Evolutionary conservation across 2,113 vertebrate species (phyloP).

Genomic region (Hiodon tergisus): DNA sequence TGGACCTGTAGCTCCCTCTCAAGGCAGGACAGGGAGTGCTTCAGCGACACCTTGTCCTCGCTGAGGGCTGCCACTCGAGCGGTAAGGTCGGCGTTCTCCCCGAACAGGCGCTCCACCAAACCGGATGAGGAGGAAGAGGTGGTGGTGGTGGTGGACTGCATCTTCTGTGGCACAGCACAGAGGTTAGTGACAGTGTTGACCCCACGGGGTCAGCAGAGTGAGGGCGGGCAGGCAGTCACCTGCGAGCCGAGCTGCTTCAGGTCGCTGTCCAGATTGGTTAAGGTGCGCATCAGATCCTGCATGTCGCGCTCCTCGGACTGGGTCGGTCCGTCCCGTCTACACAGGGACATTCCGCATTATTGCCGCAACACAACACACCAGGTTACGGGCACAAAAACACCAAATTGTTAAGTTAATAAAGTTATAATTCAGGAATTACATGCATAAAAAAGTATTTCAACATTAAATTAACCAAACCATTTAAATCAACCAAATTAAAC

Average conservation of each 20-base stretch:
- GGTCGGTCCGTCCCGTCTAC: conserved; percentile 8
- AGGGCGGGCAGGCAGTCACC: conserved; percentile 12
- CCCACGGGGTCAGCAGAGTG: not conserved
- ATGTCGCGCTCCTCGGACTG: conserved; percentile 21
- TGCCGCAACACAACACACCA: not conserved
- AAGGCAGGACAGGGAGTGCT: conserved; percentile 51
- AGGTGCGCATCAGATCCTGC: conserved; percentile 14
- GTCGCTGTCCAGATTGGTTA: conserved; percentile 27
- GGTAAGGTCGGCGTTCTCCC: conserved; percentile 65
- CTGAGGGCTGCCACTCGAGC: conserved; percentile 49
- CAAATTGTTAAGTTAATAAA: too few relatives aligned
- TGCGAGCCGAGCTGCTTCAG: conserved; percentile 19
- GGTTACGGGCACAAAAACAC: not conserved
- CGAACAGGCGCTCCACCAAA: conserved; percentile 59
- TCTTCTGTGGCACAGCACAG: conserved; percentile 2
- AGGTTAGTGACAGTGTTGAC: not conserved
- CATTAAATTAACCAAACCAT: too few relatives aligned
- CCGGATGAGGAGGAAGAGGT: conserved; percentile 32
- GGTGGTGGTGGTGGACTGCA: not conserved
- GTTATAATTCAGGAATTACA: too few relatives aligned
- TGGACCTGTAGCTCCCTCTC: conserved; percentile 54
- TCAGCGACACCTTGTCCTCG: conserved; percentile 60
- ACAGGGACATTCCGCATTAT: not conserved
- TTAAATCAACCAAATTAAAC: too few relatives aligned
- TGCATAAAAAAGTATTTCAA: too few relatives aligned